Evolutionary conservation across 2,888 invertebrate species (phyloP).

Genomic region (Eremobia ochroleuca): DNA sequence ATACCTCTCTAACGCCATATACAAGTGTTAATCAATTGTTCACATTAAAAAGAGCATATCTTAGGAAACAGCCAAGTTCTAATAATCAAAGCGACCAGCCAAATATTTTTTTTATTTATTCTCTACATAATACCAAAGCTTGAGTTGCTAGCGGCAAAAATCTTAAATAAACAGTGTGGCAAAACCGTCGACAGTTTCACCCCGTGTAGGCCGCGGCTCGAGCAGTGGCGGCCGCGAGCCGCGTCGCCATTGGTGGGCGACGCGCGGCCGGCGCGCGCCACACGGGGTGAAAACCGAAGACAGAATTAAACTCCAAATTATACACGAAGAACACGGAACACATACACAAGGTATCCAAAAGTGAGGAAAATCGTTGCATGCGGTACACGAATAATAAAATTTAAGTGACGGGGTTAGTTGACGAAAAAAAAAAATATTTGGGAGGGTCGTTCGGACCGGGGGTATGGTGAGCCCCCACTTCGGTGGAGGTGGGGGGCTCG

Average conservation of each 20-base stretch:
- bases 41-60: slow-evolving; percentile 82
- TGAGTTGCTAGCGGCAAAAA: slow-evolving; percentile 85
- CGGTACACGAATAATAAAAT: slow-evolving; percentile 79
- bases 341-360: slow-evolving; percentile 83
- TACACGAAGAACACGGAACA: slow-evolving; percentile 82
- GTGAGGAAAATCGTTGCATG: slow-evolving; percentile 83
- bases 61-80: slow-evolving; percentile 86
- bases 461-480: slow-evolving; percentile 40
- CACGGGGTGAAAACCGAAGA: slow-evolving; percentile 70
- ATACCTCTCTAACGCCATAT: slow-evolving; percentile 53
- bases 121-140: slow-evolving; percentile 82
- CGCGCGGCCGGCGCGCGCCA: slow-evolving; percentile 60
- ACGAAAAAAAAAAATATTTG: slow-evolving; percentile 78
- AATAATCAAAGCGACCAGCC: slow-evolving; percentile 86
- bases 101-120: slow-evolving; percentile 82
- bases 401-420: slow-evolving; percentile 78
- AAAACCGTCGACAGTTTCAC: slow-evolving; percentile 70
- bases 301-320: slow-evolving; percentile 67
- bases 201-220: slow-evolving; percentile 68
- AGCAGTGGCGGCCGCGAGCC: slow-evolving; percentile 48
- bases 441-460: too few relatives aligned
- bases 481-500: slow-evolving; percentile 45
- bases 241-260: slow-evolving; percentile 68
- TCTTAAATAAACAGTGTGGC: slow-evolving; percentile 80
- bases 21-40: slow-evolving; percentile 67